Evolutionary conservation across 2,113 vertebrate genomes (phyloP).

Genomic region (Ramphastos sulfuratus): DNA sequence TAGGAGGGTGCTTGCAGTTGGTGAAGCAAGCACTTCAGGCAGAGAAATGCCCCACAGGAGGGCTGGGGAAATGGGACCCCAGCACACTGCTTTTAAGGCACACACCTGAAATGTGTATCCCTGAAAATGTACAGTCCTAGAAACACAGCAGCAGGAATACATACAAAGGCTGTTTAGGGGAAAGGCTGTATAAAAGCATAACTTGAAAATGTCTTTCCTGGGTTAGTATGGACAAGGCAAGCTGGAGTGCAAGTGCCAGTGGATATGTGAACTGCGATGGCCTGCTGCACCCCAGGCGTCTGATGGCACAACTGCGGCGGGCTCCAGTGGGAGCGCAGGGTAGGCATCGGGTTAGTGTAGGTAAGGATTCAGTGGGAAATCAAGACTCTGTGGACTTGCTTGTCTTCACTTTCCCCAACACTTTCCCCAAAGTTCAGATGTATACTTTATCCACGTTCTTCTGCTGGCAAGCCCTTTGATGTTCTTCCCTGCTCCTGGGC

Average conservation of each 20-base stretch:
- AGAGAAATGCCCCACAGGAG: not conserved
- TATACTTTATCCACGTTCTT: not conserved
- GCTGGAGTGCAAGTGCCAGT: not conserved
- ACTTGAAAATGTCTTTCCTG: not conserved
- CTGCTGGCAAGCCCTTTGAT: not conserved
- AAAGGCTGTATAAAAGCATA: not conserved
- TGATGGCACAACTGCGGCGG: not conserved
- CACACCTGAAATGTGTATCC: not conserved
- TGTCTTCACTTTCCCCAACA: not conserved
- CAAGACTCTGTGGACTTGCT: not conserved
- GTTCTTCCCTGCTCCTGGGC: not conserved
- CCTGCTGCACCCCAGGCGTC: not conserved
- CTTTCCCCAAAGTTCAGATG: not conserved
- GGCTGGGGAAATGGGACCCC: not conserved
- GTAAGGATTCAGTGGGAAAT: not conserved
- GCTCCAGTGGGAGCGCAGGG: not conserved
- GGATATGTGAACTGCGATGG: not conserved
- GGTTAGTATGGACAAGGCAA: not conserved
- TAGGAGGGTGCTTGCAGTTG: conserved; percentile 32
- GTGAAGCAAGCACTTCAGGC: conserved; percentile 9
- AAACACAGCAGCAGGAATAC: not conserved
- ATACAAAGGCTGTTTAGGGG: not conserved
- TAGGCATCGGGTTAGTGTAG: not conserved
- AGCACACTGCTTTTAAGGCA: not conserved
- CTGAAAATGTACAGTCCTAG: not conserved